Base-by-base conservation (phyloP, 2,888 invertebrate species). In the Arge pagana region DNA sequence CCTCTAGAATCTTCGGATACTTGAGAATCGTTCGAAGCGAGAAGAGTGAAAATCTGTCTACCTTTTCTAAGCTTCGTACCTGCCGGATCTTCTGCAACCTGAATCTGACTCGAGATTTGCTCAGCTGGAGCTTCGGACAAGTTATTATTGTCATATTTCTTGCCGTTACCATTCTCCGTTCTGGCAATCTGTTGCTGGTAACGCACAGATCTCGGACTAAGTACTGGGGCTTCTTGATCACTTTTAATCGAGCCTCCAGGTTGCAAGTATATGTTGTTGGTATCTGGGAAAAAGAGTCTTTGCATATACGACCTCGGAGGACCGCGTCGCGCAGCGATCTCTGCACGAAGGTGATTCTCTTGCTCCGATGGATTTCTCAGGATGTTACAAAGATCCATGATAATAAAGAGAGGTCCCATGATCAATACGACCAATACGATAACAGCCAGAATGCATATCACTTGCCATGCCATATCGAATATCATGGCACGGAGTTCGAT, bases 301-400 rank as follows among this genome's bases (percentile, higher is more conserved):
- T 60, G 59, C 50, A 63, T 53, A 8, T 55, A 54, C 3, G 60
- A 58, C 41, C 62, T 64, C 2, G 51, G 33, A 4, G 63, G 58
- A 24, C 56, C 52, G 15, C 59, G 60, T 6, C 55, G 51, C 0
- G 57, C 45, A 7, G 59, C 64, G 2, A 54, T 49, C 4, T 30
- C 50, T 6, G 70, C 62, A 16, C 67, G 53, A n/a, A 58, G 28
- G 23, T 70, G 68, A 55, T 70, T 68, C 33, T 65, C 28, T 31
- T 58, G 57, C 52, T 71, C 69, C 11, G 65, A 62, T 26, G 62
- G 59, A 43, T 71, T 71, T 19, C 70, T 61, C 11, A 71, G 54
- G 19, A 67, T 13, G 1, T 63, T 65, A 15, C 57, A 45, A 11
- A 19, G 42, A 13, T 66, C 56, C 6, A 71, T 55, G 4, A 50